Base-by-base conservation (phyloP, 1,140 invertebrate genomes). In the Propsilocerus akamusi region DNA sequence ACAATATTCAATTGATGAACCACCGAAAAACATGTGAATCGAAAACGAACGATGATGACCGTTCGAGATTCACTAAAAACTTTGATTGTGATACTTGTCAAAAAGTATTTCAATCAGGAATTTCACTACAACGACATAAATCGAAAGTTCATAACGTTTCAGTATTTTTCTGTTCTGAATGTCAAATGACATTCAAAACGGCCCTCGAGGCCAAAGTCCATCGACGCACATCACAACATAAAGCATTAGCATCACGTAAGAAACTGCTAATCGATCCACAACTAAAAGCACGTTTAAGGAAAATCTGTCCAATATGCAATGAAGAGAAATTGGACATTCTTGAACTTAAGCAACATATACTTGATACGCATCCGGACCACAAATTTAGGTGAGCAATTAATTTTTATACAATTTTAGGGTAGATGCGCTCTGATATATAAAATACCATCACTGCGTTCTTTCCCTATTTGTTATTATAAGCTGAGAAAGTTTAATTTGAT, bases 121-220 rank as follows among this genome's bases (percentile, higher is more conserved):
- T 80, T 7, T 73, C 79, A 1, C 61, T 84, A 26, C 80, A 83
- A 49, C 70, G 76, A 4, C 83, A 86, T 58, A 66, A 73, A 41
- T 71, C 69, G 50, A 65, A 63, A 3, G 66, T 66, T 20, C 73
- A 77, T 53, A 68, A 71, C 5, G 59, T 71, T n/a, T 68, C 68
- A 17, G 63, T 67, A 26, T 83, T 75, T 55, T 77, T 77, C 52
- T 87, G 83, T 57, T 73, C 76, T 0, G 70, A 76, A 8, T 86
- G 83, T 55, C 68, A 69, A 1, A 53, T 76, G 52, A 74, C 72
- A 10, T 86, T 86, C 54, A 58, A 68, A 2, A 73, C 72, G 0
- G 60, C 73, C 0, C 56, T 63, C 10, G 76, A 82, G 58, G 79
- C 79, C 0, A 74, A 76, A 25, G 59, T 67, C n/a, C 84, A 87